Base-by-base conservation (phyloP, 2,888 invertebrate species). In the Cartodere bifasciata region DNA sequence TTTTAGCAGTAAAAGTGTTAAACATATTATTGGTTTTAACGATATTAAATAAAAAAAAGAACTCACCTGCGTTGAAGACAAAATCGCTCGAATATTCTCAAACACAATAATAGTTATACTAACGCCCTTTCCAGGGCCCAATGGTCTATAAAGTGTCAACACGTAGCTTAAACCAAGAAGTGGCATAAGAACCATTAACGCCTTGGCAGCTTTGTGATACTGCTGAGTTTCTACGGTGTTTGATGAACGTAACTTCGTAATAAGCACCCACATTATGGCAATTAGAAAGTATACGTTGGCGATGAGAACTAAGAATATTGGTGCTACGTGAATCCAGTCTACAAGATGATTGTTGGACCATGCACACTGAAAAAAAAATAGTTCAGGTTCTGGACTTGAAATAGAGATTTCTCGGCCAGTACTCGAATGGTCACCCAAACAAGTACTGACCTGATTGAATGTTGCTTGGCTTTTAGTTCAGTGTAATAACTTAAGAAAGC, bases 161-260 rank as follows among this genome's bases (percentile, higher is more conserved):
- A 92, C 67, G 60, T 94, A 91, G 2, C 90, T 91, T 44, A 90
- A 80, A 27, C 92, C 92, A 39, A 94, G 70, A 32, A 94, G 70
- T n/a, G 92, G 94, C 53, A 91, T 87, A 25, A 94, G 68, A 13
- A 94, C 88, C 14, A 92, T 64, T 17, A 92, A 70, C 0, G 92
- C 92, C 57, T 91, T 91, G 4, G 85, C 82, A 0, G 88, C 88
- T 58, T 88, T 90, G 40, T 85, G 69, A 57, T 85, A 86, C 57
- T 91, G 91, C 48, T 87, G 82, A 3, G 88, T 87, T 60, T 92
- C 91, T 29, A 83, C 65, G 2, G 83, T 85, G 52, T 87, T 88
- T 10, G 91, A 84, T 12, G 91, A 90, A 28, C 90, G 74, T 4
- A 92, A 70, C 52, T 94, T 92, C 16, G 90, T 91, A 52, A 94